Conservation (phyloP, 2,888 invertebrate species). For the Leucophenga montana region DNA sequence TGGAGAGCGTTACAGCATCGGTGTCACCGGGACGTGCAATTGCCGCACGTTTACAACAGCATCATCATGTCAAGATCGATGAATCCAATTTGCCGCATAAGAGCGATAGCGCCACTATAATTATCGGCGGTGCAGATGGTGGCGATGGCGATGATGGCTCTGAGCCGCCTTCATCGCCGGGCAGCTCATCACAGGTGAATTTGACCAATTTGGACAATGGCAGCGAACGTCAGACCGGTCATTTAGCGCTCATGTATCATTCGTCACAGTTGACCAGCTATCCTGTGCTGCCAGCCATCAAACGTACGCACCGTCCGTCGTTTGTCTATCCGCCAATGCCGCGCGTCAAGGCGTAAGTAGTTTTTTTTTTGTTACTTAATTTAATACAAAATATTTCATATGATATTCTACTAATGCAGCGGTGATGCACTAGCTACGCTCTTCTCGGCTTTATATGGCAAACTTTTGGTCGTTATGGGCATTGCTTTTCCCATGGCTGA, state of each 20-base stretch:
- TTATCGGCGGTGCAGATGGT: conserved; percentile 39
- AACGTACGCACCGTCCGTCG: conserved; percentile 71
- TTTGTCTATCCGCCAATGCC: conserved; percentile 71
- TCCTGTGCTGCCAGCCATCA: conserved; percentile 71
- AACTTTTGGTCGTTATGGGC: conserved; percentile 94
- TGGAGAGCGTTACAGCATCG: conserved; percentile 72
- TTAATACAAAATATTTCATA: not conserved
- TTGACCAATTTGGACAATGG: conserved; percentile 50
- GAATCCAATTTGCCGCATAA: conserved; percentile 69
- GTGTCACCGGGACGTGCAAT: conserved; percentile 75
- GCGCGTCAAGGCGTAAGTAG: conserved; percentile 72
- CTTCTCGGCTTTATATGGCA: conserved; percentile 93
- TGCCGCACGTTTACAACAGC: conserved; percentile 66
- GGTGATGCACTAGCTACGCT: conserved; percentile 90
- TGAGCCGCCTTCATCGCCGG: conserved; percentile 64
- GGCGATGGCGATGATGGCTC: conserved; percentile 62
- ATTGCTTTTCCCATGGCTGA: conserved; percentile 96
- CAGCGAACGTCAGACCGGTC: conserved; percentile 62
- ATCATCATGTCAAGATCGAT: conserved; percentile 73
- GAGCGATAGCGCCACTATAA: conserved; percentile 48
- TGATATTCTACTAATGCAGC: no score
- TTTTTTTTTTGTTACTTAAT: not conserved
- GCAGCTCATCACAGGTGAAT: conserved; percentile 61
- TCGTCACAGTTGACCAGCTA: conserved; percentile 72
- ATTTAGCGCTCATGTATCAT: conserved; percentile 72